phyloP scores from a whole-genome alignment of 1,140 invertebrate genomes.

The Eurosta solidaginis region DNA sequence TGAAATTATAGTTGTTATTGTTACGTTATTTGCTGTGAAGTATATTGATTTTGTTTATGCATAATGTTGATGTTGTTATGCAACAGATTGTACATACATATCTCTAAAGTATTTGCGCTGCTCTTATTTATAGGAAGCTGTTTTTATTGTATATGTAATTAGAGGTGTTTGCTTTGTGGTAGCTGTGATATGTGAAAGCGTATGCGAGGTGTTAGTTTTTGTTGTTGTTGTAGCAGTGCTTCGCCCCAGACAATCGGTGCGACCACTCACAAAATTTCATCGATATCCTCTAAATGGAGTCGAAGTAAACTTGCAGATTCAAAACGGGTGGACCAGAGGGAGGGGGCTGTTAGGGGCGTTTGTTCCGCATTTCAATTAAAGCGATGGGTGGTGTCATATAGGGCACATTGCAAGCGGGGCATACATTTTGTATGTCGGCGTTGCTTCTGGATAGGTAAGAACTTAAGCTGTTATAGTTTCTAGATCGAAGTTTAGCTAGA shows the following conservation, averaged over 20 bases:
- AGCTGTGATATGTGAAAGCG: background rate
- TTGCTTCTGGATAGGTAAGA: too few species aligned
- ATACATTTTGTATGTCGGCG: too few species aligned
- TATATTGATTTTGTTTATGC: constrained; percentile 23
- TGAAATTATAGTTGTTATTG: background rate
- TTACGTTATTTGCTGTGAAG: background rate
- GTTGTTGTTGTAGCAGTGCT: background rate
- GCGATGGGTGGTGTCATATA: too few species aligned
- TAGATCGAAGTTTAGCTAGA: too few species aligned
- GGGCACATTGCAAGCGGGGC: too few species aligned
- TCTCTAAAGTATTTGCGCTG: background rate
- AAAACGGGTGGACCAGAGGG: too few species aligned
- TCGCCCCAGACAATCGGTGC: background rate
- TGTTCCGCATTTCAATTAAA: too few species aligned
- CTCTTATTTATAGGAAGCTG: background rate
- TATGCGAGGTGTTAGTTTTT: background rate
- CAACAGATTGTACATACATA: background rate
- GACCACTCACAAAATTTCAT: too few species aligned
- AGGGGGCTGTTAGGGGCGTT: too few species aligned
- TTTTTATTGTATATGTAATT: background rate
- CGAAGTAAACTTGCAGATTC: too few species aligned
- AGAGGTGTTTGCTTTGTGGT: background rate
- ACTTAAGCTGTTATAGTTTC: too few species aligned
- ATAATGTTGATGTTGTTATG: constrained; percentile 2
- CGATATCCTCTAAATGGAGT: too few species aligned